These are phyloP conservation scores for Anthoscopus minutus DNA, from an alignment of 2,113 vertebrate genomes.

Conservation along the genomic window DNA sequence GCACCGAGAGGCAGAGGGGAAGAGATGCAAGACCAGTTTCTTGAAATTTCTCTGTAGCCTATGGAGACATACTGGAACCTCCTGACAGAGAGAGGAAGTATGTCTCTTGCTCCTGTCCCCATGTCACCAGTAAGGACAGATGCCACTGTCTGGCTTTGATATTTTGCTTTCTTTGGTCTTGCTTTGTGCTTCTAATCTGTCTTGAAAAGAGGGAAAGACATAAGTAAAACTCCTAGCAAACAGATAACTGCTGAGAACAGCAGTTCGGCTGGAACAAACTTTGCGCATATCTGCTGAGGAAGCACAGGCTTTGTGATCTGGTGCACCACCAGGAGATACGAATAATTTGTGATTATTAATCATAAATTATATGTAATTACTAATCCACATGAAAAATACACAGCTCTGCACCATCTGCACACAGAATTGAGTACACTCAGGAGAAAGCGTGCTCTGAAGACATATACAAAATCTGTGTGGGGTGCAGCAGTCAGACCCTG, in stretches of 20 bases:
- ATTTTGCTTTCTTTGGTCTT: neutral
- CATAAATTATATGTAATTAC: neutral
- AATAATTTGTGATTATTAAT: neutral
- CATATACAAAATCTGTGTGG: neutral
- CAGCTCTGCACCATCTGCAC: neutral
- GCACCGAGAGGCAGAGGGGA: neutral
- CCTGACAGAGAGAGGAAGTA: too few species aligned
- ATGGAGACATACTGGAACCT: too few species aligned
- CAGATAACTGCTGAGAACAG: too few species aligned
- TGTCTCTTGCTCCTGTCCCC: too few species aligned
- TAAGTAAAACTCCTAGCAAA: neutral
- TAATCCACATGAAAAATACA: neutral
- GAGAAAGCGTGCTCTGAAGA: neutral
- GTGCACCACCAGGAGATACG: neutral
- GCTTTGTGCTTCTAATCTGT: neutral
- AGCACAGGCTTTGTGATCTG: neutral
- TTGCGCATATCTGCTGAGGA: neutral
- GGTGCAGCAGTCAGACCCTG: neutral
- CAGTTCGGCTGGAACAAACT: neutral
- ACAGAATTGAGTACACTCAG: accelerated
- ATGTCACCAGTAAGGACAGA: too few species aligned
- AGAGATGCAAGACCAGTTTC: neutral
- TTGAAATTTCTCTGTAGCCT: too few species aligned
- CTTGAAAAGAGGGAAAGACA: neutral
- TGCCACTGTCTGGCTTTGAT: too few species aligned